Evolutionary conservation across 2,113 vertebrate species (phyloP).

Genomic region (Ceyx melanurus): DNA sequence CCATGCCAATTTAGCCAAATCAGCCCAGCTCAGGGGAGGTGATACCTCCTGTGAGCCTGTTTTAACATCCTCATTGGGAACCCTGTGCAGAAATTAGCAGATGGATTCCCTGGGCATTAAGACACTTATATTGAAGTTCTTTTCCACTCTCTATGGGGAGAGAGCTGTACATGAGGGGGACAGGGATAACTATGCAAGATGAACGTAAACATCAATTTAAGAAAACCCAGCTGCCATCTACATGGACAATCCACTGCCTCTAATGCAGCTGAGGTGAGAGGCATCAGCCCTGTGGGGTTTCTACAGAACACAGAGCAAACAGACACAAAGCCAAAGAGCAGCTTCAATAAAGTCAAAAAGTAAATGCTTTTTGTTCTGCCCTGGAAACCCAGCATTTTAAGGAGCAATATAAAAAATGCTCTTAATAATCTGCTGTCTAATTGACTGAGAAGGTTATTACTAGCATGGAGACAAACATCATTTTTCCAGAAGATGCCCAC

Average conservation of each 20-base stretch:
- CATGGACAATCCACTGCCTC: rapidly evolving
- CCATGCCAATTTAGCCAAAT: rapidly evolving
- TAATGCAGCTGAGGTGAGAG: not conserved
- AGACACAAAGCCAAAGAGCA: not conserved
- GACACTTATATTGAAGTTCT: not conserved
- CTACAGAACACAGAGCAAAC: not conserved
- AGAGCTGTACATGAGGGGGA: rapidly evolving
- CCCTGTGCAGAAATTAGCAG: not conserved
- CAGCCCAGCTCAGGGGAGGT: rapidly evolving
- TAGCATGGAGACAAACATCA: not conserved
- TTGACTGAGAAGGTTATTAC: constrained; percentile 3
- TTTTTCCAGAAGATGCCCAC: not conserved
- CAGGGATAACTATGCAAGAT: not conserved
- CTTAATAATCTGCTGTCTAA: not conserved
- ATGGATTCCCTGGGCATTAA: not conserved
- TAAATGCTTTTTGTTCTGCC: not conserved
- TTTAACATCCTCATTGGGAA: rapidly evolving
- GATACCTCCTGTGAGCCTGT: not conserved
- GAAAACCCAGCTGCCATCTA: not conserved
- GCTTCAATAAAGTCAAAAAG: not conserved
- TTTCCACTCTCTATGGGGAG: not conserved
- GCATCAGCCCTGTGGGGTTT: rapidly evolving
- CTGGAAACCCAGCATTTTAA: not conserved
- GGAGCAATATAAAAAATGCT: not conserved
- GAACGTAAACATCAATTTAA: not conserved